Evolutionary conservation across 2,113 vertebrate species (phyloP), one percentile per base, ranked within the genome.

Genomic region (Sialia sialis): DNA sequence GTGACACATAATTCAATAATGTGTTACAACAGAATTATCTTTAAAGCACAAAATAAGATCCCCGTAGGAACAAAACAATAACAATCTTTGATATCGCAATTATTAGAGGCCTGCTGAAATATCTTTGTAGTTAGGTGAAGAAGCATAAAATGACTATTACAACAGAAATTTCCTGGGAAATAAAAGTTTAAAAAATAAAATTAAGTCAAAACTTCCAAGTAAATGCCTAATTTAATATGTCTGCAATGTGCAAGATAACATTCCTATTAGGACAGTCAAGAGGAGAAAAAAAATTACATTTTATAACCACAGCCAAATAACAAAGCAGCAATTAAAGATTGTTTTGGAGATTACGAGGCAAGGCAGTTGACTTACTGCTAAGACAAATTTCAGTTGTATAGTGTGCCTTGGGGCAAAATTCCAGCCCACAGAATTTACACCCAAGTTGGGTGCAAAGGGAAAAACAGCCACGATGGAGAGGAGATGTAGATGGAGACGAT

Each of bases 11-110:
- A 93, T 67, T 84, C 60, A 54, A 9, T 63, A 92, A 84, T 5
- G 8, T 51, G 43, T 92, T 94, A 87, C 77, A 81, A 93, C 48
- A 94, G 73, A 90, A 84, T 75, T 89, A 54, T 63, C 87, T 86
- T 89, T 93, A 93, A 94, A 93, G 68, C 29, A 80, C 76, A 20
- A 94, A 84, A 22, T 4, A 60, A 88, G 51, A 51, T 64, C 48
- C 43, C 73, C 16, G 15, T 59, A 67, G 77, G 56, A 81, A 64
- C 9, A 86, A 89, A 89, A 51, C 23, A 87, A 44, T 58, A 81
- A 59, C 20, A 72, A 43, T 52, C 64, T 89, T 84, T 72, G 66
- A 72, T 75, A 63, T n/a, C 1, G 1, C 66, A 78, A 8, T 84
- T 89, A 74, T 70, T 62, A 85, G 66, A 78, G 66, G 22, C 29